Conservation (phyloP, 2,888 invertebrate species). For the Phaedon cochleariae region DNA sequence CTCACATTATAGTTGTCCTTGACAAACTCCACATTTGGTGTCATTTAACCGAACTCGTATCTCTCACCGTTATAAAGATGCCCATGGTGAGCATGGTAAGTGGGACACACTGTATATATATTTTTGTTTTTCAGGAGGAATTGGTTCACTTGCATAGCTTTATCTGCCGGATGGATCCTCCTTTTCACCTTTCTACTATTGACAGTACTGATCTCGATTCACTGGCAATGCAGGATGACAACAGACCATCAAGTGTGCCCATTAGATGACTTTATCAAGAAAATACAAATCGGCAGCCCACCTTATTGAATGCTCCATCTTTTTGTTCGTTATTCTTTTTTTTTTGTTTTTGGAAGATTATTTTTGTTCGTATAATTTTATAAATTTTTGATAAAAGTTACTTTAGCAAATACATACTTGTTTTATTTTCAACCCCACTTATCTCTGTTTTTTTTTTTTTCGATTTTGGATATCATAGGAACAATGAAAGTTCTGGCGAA, state of each 20-base stretch:
- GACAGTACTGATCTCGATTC: slow-evolving; percentile 29
- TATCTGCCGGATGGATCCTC: slow-evolving; percentile 8
- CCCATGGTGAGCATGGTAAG: too few relatives aligned
- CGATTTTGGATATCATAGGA: too few relatives aligned
- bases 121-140: slow-evolving; percentile 19
- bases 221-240: slow-evolving; percentile 40
- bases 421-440: too few relatives aligned
- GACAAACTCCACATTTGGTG: too few relatives aligned
- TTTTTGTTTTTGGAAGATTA: slow-evolving; percentile 16
- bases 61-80: too few relatives aligned
- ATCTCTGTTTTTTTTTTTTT: too few relatives aligned
- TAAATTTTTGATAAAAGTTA: slow-evolving; percentile 29
- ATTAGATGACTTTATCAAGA: slow-evolving; percentile 39
- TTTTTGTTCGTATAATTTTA: slow-evolving; percentile 23
- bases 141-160: slow-evolving; percentile 14
- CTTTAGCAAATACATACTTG: slow-evolving; percentile 7
- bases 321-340: too few relatives aligned
- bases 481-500: too few relatives aligned
- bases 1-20: too few relatives aligned
- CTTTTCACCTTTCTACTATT: slow-evolving; percentile 19
- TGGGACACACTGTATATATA: too few relatives aligned
- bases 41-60: too few relatives aligned
- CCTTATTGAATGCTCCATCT: slow-evolving; percentile 37
- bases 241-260: slow-evolving; percentile 40
- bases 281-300: slow-evolving; percentile 39